These are phyloP conservation scores for Gavia stellata DNA, from an alignment of 2,113 vertebrate species.

Conservation along the genomic window DNA sequence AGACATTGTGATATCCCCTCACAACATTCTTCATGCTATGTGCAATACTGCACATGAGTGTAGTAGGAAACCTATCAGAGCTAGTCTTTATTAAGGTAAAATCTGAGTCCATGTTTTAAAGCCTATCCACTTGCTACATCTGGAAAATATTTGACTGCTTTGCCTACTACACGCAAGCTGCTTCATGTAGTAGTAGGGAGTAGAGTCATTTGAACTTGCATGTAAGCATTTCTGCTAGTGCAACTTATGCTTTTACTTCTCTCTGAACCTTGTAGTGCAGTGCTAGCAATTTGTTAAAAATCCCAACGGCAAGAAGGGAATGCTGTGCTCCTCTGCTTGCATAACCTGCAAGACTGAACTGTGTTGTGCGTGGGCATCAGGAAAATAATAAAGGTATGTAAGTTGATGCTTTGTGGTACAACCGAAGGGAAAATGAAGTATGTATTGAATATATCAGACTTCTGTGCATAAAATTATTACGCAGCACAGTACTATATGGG, in stretches of 20 bases:
- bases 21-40: neutral
- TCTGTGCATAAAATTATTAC: neutral
- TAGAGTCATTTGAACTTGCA: neutral
- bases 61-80: neutral
- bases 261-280: neutral
- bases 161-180: neutral
- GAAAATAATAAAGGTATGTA: neutral
- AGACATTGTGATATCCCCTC: neutral
- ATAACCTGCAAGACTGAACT: neutral
- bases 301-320: neutral
- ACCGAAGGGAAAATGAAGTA: neutral
- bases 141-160: neutral
- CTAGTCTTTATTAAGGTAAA: neutral
- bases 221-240: neutral
- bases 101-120: neutral
- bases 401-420: neutral
- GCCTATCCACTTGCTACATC: neutral
- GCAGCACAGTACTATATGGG: neutral
- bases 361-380: rapidly evolving
- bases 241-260: neutral
- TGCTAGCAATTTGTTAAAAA: neutral
- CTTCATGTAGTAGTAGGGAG: neutral
- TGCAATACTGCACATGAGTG: neutral
- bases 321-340: neutral
- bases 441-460: neutral